Base-by-base conservation (phyloP, 2,797 vertebrate genomes). In the Sebastes kiyomatsui region DNA sequence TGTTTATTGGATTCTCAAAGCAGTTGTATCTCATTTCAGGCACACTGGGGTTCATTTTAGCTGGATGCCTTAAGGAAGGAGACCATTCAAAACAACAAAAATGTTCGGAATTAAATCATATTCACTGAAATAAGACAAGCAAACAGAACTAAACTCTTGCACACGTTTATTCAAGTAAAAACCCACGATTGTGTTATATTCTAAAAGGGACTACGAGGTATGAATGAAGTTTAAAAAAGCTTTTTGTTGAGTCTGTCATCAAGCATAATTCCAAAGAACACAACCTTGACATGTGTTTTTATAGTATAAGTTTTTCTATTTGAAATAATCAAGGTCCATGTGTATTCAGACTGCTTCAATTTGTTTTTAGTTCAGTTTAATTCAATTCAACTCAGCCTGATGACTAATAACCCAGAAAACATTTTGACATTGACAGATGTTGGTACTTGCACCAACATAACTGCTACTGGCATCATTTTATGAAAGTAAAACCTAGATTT, bases 11-110 rank as follows among this genome's bases (percentile, higher is more conserved):
- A 79, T 88, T 80, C 70, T 61, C 35, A 68, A 23, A 80, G 38
- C 85, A 65, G 69, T 81, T 77, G 62, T 73, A 56, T 88, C 68
- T 82, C 32, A 42, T 85, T 86, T 72, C 70, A 79, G 35, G 64
- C 60, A 75, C 77, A 55, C 22, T 77, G 55, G 49, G 46, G 9
- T 77, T 81, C 25, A 49, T 82, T 84, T 75, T 32, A 46, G 27
- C 33, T 30, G 20, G 7, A 52, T 20, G 73, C 70, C 82, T 73
- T 12, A 0, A 83, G 74, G 72, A 75, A 6, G 7, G 32, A 72
- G 64, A 76, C 4, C 42, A 18, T 74, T 71, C 69, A 75, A 60
- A 81, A 80, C 62, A 77, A 75, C n/a, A n/a, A 62, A 49, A 64
- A 80, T 55, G 49, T 54, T 80, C 42, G n/a, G 30, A 77, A 77